phyloP scores from a whole-genome alignment of 2,797 vertebrate species.

The Garrulus glandarius region DNA sequence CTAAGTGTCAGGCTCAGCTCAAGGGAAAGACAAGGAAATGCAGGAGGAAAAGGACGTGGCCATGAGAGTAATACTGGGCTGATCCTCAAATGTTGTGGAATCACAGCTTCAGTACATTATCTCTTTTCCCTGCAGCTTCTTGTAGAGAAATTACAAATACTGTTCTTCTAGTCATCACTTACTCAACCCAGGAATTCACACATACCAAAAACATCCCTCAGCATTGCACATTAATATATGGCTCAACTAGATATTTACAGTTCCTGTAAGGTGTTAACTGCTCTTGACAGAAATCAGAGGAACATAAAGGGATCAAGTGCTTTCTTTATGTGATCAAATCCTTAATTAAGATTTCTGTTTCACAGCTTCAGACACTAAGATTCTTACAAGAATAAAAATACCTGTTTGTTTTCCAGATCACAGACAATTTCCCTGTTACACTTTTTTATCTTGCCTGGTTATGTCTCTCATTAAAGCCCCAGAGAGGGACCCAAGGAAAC shows the following conservation, averaged over 20 bases:
- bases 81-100: background rate
- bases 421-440: background rate
- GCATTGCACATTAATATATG: background rate
- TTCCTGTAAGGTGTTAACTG: background rate
- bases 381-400: background rate
- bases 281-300: background rate
- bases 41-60: background rate
- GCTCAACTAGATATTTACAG: background rate
- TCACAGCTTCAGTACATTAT: background rate
- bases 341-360: background rate
- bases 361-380: background rate
- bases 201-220: background rate
- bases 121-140: background rate
- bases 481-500: background rate
- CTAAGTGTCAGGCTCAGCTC: background rate
- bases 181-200: background rate
- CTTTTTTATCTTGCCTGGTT: background rate
- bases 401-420: background rate
- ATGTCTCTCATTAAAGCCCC: background rate
- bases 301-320: background rate
- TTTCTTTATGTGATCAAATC: background rate
- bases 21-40: background rate
- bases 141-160: background rate
- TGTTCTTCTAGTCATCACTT: background rate
- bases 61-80: background rate